Evolutionary conservation across 2,797 vertebrate species (phyloP).

Genomic region (Gallinago solitaria): DNA sequence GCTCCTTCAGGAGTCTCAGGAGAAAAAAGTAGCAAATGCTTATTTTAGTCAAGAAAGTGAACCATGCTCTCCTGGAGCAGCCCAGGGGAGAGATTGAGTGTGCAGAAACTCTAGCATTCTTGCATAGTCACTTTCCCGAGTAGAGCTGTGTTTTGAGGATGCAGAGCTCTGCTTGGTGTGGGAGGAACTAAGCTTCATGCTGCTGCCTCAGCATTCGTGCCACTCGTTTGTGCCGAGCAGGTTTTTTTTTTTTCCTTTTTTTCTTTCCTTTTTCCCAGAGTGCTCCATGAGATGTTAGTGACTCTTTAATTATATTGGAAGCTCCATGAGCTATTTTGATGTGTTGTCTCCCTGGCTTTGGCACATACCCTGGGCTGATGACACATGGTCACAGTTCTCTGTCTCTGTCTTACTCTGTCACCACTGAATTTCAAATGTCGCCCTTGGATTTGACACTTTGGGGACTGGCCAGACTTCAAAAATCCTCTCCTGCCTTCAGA

Average conservation of each 20-base stretch:
- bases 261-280: neutral
- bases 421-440: constrained; percentile 42
- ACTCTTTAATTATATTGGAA: constrained; percentile 43
- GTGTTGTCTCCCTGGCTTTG: constrained; percentile 41
- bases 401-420: constrained; percentile 60
- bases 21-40: neutral
- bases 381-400: constrained; percentile 55
- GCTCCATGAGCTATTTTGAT: constrained; percentile 32
- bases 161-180: neutral
- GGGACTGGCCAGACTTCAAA: constrained; percentile 58
- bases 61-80: neutral
- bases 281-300: constrained; percentile 17
- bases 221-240: neutral
- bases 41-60: constrained; percentile 12
- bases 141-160: constrained; percentile 12
- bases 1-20: neutral
- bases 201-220: constrained; percentile 42
- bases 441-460: constrained; percentile 65
- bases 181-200: constrained; percentile 43
- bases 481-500: constrained; percentile 49
- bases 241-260: neutral
- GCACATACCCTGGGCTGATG: constrained; percentile 28
- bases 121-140: constrained; percentile 18
- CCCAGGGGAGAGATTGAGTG: neutral
- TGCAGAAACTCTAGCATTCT: neutral